Evolutionary conservation across 2,113 vertebrate species (phyloP), one percentile per base, ranked within the genome.

Genomic region (Hepsetus odoe): DNA sequence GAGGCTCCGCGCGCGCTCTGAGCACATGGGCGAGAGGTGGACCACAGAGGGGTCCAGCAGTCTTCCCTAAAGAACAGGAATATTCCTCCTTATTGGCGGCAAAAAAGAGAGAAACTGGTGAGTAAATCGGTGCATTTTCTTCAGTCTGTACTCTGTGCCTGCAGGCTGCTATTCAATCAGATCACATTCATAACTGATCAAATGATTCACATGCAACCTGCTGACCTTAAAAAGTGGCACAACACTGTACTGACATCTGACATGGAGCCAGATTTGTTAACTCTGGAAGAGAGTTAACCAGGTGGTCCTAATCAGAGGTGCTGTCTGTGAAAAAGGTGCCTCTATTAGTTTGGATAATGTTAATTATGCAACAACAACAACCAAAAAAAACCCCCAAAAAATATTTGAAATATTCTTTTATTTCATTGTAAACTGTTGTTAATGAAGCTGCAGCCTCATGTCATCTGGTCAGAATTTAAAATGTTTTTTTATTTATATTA

Each of bases 1-100:
- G 82, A 80, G 82, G 84, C 81, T 66, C 76, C 82, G 65, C 56
- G 81, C 59, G 58, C 35, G 90, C 86, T 88, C 84, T 74, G 88
- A 91, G 92, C 92, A 91, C 92, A 90, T 93, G 91, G 90, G 90
- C 90, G 46, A 79, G 76, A 85, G 84, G 85, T 88, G 77, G 85
- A 88, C 77, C 74, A 11, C 83, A 86, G 84, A 83, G 82, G 82
- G 83, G 85, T 79, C 53, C 42, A 64, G 22, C 44, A 68, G 44
- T n/a, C n/a, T n/a, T n/a, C n/a, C n/a, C n/a, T n/a, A n/a, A n/a
- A n/a, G 90, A 86, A 87, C 87, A 85, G 69, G 81, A 46, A 3
- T 28, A 44, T 61, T 38, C 35, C 9, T 9, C 9, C 35, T 38
- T 9, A 5, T 9, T 38, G 35, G 4, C 9, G 35, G 4, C 35